Conservation (phyloP, 2,888 invertebrate species). For the Biston stratarius region DNA sequence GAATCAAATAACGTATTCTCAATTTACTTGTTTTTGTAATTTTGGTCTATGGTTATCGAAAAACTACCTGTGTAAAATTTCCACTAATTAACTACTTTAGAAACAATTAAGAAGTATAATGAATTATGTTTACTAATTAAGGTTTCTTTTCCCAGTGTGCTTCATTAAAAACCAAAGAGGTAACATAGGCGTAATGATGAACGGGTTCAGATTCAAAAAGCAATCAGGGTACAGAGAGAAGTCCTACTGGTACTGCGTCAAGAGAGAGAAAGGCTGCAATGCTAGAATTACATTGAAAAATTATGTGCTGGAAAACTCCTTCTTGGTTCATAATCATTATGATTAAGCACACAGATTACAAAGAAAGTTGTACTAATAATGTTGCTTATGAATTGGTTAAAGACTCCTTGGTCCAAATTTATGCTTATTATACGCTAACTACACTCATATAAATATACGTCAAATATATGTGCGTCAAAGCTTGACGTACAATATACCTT, state of each 20-base stretch:
- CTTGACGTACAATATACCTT: too few relatives aligned
- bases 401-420: too few relatives aligned
- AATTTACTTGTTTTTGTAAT: not conserved
- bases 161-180: slow-evolving; percentile 34
- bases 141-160: slow-evolving; percentile 19
- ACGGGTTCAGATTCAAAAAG: slow-evolving; percentile 36
- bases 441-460: too few relatives aligned
- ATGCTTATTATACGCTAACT: too few relatives aligned
- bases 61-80: not conserved
- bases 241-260: slow-evolving; percentile 40
- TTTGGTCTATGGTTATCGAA: not conserved
- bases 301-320: slow-evolving; percentile 24
- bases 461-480: too few relatives aligned
- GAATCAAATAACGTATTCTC: not conserved
- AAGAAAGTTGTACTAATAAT: too few relatives aligned
- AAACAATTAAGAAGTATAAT: not conserved
- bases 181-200: slow-evolving; percentile 28
- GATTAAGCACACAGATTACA: slow-evolving; percentile 2
- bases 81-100: not conserved
- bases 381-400: too few relatives aligned
- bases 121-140: not conserved
- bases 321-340: slow-evolving; percentile 25
- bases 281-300: slow-evolving; percentile 33
- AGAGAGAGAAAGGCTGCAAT: slow-evolving; percentile 35
- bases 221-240: slow-evolving; percentile 38